Evolutionary conservation across 1,140 invertebrate genomes (phyloP).

Genomic region (Musca vetustissima): DNA sequence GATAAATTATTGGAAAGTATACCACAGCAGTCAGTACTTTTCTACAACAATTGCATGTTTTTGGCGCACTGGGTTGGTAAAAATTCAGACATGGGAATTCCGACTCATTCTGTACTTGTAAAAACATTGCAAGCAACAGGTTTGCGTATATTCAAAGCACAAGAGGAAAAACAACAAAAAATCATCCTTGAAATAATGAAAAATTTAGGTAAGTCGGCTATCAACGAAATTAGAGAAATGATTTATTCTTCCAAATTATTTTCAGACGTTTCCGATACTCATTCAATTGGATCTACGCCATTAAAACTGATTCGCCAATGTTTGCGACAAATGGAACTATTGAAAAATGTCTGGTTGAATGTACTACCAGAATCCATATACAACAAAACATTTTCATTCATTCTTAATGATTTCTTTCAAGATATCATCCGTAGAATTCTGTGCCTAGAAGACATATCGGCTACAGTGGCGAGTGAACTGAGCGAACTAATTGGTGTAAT

Average conservation of each 20-base stretch:
- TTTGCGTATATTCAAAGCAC: slow-evolving; percentile 67
- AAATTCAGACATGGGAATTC: slow-evolving; percentile 48
- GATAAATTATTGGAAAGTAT: slow-evolving; percentile 76
- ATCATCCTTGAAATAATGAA: slow-evolving; percentile 72
- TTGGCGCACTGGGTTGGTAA: slow-evolving; percentile 66
- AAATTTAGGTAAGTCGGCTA: slow-evolving; percentile 63
- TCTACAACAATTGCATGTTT: slow-evolving; percentile 92
- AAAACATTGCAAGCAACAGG: slow-evolving; percentile 66
- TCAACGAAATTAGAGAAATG: neutral
- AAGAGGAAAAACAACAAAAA: slow-evolving; percentile 72
- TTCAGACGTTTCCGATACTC: slow-evolving; percentile 64
- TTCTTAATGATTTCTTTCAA: slow-evolving; percentile 55
- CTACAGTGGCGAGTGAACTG: slow-evolving; percentile 54
- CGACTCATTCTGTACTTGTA: slow-evolving; percentile 50
- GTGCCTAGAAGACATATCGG: slow-evolving; percentile 56
- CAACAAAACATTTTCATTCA: slow-evolving; percentile 55
- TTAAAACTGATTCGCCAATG: slow-evolving; percentile 79
- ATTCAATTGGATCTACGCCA: slow-evolving; percentile 63
- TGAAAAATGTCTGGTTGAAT: slow-evolving; percentile 83
- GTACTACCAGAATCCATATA: slow-evolving; percentile 57
- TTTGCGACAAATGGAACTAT: slow-evolving; percentile 76
- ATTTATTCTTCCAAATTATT: slow-evolving; percentile 28
- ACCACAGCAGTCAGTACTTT: slow-evolving; percentile 84
- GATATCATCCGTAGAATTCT: slow-evolving; percentile 53
- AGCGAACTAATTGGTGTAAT: slow-evolving; percentile 58